A percentile compares a stretch with the other conserved stretches of the same genome.
phyloP scores from a whole-genome alignment of 2,797 vertebrate species.

The Propithecus perrieri region DNA sequence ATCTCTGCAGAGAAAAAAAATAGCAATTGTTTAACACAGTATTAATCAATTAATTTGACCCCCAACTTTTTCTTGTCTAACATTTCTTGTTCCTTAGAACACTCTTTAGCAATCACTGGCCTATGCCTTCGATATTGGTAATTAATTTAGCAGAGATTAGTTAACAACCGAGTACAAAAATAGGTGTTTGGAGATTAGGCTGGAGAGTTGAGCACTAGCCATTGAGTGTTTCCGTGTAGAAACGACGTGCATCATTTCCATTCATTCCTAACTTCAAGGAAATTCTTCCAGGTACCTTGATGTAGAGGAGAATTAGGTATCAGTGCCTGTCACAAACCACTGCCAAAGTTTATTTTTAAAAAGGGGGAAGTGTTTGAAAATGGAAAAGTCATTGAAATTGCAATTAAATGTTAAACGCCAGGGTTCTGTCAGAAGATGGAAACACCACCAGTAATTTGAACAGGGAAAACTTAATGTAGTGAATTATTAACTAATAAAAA shows the following conservation, averaged over 20 bases:
- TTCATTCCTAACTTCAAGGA: background rate
- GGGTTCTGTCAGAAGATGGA: background rate
- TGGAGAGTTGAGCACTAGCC: background rate
- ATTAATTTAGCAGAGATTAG: background rate
- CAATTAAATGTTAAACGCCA: background rate
- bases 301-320: background rate
- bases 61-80: background rate
- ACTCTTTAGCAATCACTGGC: background rate
- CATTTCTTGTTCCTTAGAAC: background rate
- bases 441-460: background rate
- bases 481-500: background rate
- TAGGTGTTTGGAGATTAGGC: background rate
- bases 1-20: background rate
- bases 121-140: background rate
- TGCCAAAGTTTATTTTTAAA: background rate
- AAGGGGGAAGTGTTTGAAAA: background rate
- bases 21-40: background rate
- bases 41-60: background rate
- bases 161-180: background rate
- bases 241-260: background rate
- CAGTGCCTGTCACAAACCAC: background rate
- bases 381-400: background rate
- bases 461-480: background rate
- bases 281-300: background rate
- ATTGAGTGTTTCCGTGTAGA: background rate